A percentile compares a stretch with the other conserved stretches of the same genome.
phyloP scores from a whole-genome alignment of 2,888 invertebrate genomes.

The Apamea monoglypha region DNA sequence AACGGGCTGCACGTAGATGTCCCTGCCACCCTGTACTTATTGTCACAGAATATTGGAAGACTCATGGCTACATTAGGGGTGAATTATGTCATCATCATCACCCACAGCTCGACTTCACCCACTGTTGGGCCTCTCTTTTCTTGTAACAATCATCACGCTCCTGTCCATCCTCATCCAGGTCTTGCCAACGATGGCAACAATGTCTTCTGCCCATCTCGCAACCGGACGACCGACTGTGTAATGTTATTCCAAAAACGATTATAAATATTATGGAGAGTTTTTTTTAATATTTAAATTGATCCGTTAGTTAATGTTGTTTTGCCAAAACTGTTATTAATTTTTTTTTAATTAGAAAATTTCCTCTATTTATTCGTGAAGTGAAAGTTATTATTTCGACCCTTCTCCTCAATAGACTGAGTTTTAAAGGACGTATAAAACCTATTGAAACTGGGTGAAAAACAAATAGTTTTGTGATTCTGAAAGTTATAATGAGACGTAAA shows the following conservation, averaged over 20 bases:
- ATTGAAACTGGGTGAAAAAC: conserved; percentile 1
- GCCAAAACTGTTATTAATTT: neutral
- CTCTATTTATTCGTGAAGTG: neutral
- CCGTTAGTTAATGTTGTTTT: neutral
- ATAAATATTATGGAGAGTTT: neutral
- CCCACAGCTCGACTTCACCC: too few species aligned
- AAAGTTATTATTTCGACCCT: neutral
- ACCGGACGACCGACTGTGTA: too few species aligned
- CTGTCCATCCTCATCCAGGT: too few species aligned
- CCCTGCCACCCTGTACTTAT: neutral
- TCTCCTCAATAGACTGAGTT: neutral
- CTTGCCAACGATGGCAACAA: too few species aligned
- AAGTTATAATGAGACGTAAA: conserved; percentile 45
- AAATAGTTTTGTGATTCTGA: conserved; percentile 20
- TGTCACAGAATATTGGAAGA: too few species aligned
- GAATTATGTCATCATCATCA: too few species aligned
- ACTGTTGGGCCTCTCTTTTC: too few species aligned
- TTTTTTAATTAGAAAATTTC: too few species aligned
- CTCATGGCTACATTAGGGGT: neutral
- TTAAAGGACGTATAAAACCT: neutral
- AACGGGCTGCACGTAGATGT: neutral
- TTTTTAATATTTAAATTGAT: neutral
- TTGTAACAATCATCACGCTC: too few species aligned
- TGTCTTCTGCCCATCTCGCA: too few species aligned
- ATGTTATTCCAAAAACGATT: neutral